phyloP scores from a whole-genome alignment of 2,113 vertebrate species.

The Scatophagus argus region DNA sequence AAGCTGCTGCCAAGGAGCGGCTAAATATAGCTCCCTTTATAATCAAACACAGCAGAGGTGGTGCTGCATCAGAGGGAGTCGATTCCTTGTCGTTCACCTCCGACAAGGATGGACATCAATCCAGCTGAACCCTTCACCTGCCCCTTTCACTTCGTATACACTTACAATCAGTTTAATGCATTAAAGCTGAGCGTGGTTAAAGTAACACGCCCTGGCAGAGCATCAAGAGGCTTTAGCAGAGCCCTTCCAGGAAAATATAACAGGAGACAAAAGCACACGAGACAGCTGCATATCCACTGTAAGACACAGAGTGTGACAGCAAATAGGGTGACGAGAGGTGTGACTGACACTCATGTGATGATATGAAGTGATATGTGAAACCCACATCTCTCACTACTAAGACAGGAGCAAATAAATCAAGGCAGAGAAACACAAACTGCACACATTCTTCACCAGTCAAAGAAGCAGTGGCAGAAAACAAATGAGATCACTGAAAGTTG shows the following conservation, averaged over 20 bases:
- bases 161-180: neutral
- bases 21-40: constrained; percentile 63
- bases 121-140: neutral
- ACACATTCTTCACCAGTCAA: too few relatives aligned
- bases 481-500: constrained; percentile 56
- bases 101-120: neutral
- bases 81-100: constrained; percentile 16
- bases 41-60: constrained; percentile 54
- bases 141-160: neutral
- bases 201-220: neutral
- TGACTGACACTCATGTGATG: neutral
- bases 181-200: neutral
- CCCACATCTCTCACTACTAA: neutral
- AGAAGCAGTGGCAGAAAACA: constrained; percentile 33
- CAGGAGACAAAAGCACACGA: neutral
- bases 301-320: neutral
- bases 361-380: neutral
- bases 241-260: neutral
- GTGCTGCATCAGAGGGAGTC: constrained; percentile 9
- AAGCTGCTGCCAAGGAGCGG: constrained; percentile 43
- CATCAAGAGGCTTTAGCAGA: neutral
- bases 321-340: neutral
- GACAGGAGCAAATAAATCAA: neutral
- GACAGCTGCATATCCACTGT: neutral
- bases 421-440: fast-evolving